Evolutionary conservation across 1,140 invertebrate genomes (phyloP).

Genomic region (Mactra quadrangularis): DNA sequence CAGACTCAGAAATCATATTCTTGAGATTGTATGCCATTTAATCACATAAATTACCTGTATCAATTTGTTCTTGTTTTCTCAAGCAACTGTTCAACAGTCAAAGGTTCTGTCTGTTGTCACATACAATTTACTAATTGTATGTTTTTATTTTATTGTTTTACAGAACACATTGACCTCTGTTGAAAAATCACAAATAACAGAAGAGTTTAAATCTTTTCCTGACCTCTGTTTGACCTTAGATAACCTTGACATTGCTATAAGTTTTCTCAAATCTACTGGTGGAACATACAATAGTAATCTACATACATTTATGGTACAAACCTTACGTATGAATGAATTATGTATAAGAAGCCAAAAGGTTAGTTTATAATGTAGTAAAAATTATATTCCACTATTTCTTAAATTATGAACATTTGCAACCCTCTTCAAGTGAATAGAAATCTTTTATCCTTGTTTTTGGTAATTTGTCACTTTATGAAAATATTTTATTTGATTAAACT

Average conservation of each 20-base stretch:
- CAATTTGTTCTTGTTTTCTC: too few relatives aligned
- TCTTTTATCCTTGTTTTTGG: too few relatives aligned
- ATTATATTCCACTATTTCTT: not conserved
- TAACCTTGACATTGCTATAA: constrained; percentile 64
- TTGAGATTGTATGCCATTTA: too few relatives aligned
- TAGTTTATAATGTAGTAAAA: not conserved
- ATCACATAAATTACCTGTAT: too few relatives aligned
- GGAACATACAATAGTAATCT: constrained; percentile 37
- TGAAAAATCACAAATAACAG: constrained; percentile 54
- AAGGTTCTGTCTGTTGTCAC: too few relatives aligned
- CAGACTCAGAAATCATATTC: too few relatives aligned
- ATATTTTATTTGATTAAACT: too few relatives aligned
- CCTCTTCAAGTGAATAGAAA: too few relatives aligned
- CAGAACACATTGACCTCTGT: constrained; percentile 58
- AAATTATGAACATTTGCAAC: not conserved
- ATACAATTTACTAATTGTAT: too few relatives aligned
- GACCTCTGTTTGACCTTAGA: constrained; percentile 64
- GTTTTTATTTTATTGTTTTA: not conserved
- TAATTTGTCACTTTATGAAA: too few relatives aligned
- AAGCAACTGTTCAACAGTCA: too few relatives aligned
- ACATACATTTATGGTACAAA: constrained; percentile 63
- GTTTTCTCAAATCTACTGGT: constrained; percentile 65
- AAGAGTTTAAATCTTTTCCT: constrained; percentile 52
- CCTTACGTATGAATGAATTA: constrained; percentile 56
- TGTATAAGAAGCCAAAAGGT: constrained; percentile 59